These are phyloP conservation scores for Stratiomys singularior DNA, from an alignment of 2,888 invertebrate genomes.

Conservation along the genomic window DNA sequence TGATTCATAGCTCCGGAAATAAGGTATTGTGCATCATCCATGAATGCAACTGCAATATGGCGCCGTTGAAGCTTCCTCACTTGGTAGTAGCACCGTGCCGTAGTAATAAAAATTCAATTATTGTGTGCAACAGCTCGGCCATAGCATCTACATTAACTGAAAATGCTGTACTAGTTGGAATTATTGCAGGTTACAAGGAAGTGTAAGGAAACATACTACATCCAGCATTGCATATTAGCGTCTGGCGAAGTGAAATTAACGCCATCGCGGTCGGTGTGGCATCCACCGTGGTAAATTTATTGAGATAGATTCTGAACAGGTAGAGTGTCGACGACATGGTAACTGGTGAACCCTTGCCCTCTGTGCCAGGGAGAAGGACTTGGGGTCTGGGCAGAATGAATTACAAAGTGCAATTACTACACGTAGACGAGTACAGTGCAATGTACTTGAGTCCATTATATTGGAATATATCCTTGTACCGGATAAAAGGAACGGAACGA, in stretches of 20 bases:
- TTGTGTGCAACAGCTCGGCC: slow-evolving; percentile 21
- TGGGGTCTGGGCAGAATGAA: neutral
- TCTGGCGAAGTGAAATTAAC: slow-evolving; percentile 18
- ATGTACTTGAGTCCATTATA: neutral
- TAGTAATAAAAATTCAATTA: slow-evolving; percentile 42
- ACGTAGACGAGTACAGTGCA: neutral
- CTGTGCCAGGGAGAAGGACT: neutral
- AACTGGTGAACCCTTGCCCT: neutral
- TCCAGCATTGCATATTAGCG: slow-evolving; percentile 7
- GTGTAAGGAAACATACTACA: slow-evolving; percentile 3
- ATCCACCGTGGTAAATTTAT: neutral
- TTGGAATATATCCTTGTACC: neutral
- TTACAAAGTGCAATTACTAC: slow-evolving; percentile 2
- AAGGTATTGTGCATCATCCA: neutral
- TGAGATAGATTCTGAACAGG: neutral
- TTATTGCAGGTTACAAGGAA: slow-evolving; percentile 21
- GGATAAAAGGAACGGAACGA: neutral
- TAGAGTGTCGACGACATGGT: neutral
- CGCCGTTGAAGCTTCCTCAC: neutral
- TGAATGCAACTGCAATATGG: neutral
- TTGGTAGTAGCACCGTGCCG: neutral
- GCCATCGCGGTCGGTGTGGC: neutral
- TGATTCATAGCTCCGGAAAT: slow-evolving; percentile 8
- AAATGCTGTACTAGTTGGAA: neutral
- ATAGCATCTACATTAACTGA: neutral